Conservation (phyloP, 2,888 invertebrate genomes). For the Rotaria magnacalcarata region DNA sequence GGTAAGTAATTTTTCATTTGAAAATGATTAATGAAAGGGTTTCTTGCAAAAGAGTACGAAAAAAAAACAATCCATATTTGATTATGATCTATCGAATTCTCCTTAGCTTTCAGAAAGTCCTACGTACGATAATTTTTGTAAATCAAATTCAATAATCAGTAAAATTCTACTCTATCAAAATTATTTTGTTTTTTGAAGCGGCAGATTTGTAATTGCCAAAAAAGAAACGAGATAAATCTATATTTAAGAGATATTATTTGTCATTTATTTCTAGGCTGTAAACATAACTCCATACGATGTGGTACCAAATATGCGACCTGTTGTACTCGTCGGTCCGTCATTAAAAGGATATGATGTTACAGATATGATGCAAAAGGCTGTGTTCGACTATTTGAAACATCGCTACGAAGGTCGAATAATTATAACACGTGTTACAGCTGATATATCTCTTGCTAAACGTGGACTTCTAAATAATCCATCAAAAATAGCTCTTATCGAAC, state of each 20-base stretch:
- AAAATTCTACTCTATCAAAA: too few relatives aligned
- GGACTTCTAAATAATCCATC: constrained; percentile 80
- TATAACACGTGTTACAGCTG: constrained; percentile 97
- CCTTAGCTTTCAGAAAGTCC: too few relatives aligned
- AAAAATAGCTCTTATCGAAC: constrained; percentile 63
- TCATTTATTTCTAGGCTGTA: background rate
- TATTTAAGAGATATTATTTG: background rate
- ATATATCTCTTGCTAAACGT: constrained; percentile 57
- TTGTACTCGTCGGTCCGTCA: constrained; percentile 95
- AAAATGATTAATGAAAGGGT: too few relatives aligned
- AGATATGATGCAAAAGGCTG: constrained; percentile 99
- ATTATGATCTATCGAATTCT: too few relatives aligned
- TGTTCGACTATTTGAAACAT: constrained; percentile 97
- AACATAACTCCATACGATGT: constrained; percentile 86
- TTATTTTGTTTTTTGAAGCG: too few relatives aligned
- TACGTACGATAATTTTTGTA: too few relatives aligned
- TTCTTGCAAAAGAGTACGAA: too few relatives aligned
- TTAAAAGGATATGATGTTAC: constrained; percentile 99
- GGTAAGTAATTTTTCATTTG: background rate
- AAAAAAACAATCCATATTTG: too few relatives aligned
- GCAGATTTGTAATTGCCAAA: too few relatives aligned
- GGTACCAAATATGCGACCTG: constrained; percentile 98
- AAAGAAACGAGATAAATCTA: too few relatives aligned
- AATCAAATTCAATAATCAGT: background rate
- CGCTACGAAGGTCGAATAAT: constrained; percentile 91